Conservation (phyloP, 1,140 invertebrate species). For the Parasteatoda tepidariorum region DNA sequence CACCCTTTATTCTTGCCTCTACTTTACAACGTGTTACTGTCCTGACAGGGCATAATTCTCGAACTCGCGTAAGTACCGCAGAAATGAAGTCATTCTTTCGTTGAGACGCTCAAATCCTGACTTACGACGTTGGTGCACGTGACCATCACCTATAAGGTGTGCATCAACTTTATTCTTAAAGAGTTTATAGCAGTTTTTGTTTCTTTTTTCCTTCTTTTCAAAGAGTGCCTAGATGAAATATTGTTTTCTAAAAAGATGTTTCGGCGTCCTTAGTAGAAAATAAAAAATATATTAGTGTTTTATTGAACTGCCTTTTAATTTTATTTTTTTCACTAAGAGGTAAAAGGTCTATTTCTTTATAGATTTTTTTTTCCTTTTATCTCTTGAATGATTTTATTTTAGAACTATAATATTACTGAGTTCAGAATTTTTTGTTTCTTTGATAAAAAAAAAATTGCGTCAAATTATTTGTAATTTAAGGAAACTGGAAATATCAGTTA, state of each 20-base stretch:
- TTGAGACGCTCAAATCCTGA: not conserved
- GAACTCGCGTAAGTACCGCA: no score
- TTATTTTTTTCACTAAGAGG: not conserved
- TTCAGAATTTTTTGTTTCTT: not conserved
- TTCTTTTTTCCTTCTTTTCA: not conserved
- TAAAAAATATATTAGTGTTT: not conserved
- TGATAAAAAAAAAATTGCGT: not conserved
- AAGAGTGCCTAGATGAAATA: not conserved
- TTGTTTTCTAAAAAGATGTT: not conserved
- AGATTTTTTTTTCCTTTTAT: not conserved
- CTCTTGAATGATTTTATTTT: not conserved
- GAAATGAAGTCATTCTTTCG: not conserved
- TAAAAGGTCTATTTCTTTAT: not conserved
- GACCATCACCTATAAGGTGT: not conserved
- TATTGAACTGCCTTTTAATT: not conserved
- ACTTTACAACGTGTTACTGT: not conserved
- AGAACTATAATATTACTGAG: not conserved
- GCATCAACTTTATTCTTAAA: not conserved
- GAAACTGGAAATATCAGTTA: no score
- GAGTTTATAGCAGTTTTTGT: not conserved
- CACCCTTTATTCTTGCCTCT: not conserved
- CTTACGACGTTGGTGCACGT: not conserved
- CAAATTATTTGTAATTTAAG: not conserved
- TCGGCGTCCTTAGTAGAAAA: not conserved
- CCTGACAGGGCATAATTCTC: not conserved